A percentile compares a stretch with the other conserved stretches of the same genome.
phyloP scores from a whole-genome alignment of 2,888 invertebrate species.

The Synanthedon formicaeformis region DNA sequence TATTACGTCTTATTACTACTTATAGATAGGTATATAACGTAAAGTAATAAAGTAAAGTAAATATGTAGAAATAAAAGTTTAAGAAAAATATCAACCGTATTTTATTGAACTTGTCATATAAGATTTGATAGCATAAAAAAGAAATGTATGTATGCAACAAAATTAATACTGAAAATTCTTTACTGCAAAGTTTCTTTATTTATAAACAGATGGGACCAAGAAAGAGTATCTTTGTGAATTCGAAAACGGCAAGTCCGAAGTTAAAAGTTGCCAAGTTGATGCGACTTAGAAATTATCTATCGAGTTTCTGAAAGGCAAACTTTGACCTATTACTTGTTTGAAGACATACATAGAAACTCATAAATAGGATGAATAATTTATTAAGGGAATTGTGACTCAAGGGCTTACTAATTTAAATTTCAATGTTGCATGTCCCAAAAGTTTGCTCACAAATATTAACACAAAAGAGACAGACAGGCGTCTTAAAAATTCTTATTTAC shows the following conservation, averaged over 20 bases:
- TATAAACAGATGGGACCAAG: neutral
- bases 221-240: constrained; percentile 33
- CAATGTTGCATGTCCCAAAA: neutral
- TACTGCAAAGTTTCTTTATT: no score
- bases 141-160: no score
- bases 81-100: no score
- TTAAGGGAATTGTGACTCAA: neutral
- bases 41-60: no score
- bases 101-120: no score
- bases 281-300: constrained; percentile 35
- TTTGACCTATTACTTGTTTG: constrained; percentile 20
- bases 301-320: constrained; percentile 24
- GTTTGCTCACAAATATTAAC: neutral
- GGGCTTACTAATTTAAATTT: neutral
- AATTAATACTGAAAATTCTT: no score
- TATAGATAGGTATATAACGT: no score
- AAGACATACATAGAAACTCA: constrained; percentile 8
- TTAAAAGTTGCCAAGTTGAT: constrained; percentile 36
- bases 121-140: no score
- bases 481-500: no score
- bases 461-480: neutral
- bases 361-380: neutral
- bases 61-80: no score
- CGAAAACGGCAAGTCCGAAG: constrained; percentile 32
- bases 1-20: no score